These are phyloP conservation scores for Protodeltote pygarga DNA, from an alignment of 2,888 invertebrate genomes.

Conservation along the genomic window DNA sequence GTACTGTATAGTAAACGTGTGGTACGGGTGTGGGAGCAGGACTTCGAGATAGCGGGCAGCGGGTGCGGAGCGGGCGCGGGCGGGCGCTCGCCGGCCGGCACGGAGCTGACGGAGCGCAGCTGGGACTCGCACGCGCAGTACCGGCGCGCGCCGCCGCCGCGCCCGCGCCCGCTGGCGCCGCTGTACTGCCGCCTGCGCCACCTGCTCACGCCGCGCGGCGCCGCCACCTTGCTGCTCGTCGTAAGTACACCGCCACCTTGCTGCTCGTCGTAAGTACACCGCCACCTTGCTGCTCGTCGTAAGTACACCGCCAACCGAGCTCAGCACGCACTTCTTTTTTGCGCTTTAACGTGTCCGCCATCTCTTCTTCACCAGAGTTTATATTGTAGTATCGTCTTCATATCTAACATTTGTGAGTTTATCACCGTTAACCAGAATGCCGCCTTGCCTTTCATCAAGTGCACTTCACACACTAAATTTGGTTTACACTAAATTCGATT, in stretches of 20 bases:
- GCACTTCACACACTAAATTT: no score
- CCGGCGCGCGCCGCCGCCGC: conserved; percentile 74
- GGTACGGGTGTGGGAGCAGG: conserved; percentile 57
- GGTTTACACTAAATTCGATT: no score
- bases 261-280: conserved; percentile 29
- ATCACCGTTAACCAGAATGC: no score
- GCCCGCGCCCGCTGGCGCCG: conserved; percentile 75
- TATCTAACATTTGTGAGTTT: no score
- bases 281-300: conserved; percentile 12
- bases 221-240: conserved; percentile 54
- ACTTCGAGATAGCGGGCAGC: conserved; percentile 87
- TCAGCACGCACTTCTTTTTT: no score
- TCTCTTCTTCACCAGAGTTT: no score
- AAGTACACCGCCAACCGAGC: conserved; percentile 11
- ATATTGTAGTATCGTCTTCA: no score
- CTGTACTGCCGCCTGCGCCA: conserved; percentile 76
- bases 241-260: conserved; percentile 30
- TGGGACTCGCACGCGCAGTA: conserved; percentile 86
- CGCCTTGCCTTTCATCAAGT: no score
- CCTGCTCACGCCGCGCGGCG: conserved; percentile 60
- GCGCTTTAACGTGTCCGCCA: no score
- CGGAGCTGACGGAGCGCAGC: conserved; percentile 80
- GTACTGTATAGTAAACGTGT: conserved; percentile 28
- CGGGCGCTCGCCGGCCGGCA: conserved; percentile 81
- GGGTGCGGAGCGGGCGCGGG: conserved; percentile 75